These are phyloP conservation scores for Zeus faber DNA, from an alignment of 2,113 vertebrate genomes.

Conservation along the genomic window DNA sequence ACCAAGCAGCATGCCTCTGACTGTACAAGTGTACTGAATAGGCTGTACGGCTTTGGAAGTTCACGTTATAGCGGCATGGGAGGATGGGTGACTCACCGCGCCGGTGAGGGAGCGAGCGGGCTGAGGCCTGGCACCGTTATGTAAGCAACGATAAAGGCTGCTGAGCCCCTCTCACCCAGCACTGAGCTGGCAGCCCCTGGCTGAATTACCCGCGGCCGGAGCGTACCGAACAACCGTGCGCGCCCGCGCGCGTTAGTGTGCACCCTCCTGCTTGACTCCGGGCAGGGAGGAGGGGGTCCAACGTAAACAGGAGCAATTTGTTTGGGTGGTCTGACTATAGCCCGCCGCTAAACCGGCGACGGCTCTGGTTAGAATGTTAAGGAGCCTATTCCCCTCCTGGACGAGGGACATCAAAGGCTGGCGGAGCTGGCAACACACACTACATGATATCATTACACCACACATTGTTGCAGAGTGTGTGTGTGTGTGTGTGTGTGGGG, in stretches of 20 bases:
- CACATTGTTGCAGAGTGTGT: conserved; percentile 18
- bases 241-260: conserved; percentile 7
- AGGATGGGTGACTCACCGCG: no score
- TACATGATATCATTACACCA: conserved; percentile 49
- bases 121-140: no score
- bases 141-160: conserved; percentile 36
- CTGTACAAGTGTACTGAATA: no score
- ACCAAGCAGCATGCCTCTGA: no score
- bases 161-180: conserved; percentile 18
- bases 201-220: conserved; percentile 43
- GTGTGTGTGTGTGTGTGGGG: no score
- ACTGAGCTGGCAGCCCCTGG: conserved; percentile 31
- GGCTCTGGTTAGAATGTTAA: conserved; percentile 66
- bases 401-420: conserved; percentile 65
- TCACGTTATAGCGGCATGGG: no score
- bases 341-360: conserved; percentile 55
- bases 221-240: conserved; percentile 12
- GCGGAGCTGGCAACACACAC: conserved; percentile 34
- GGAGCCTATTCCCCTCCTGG: conserved; percentile 57
- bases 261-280: conserved; percentile 37
- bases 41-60: no score
- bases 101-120: no score
- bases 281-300: conserved; percentile 23
- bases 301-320: conserved; percentile 51
- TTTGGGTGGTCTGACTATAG: conserved; percentile 69